Conservation (phyloP, 2,797 vertebrate species). For the Ceyx erithaca region DNA sequence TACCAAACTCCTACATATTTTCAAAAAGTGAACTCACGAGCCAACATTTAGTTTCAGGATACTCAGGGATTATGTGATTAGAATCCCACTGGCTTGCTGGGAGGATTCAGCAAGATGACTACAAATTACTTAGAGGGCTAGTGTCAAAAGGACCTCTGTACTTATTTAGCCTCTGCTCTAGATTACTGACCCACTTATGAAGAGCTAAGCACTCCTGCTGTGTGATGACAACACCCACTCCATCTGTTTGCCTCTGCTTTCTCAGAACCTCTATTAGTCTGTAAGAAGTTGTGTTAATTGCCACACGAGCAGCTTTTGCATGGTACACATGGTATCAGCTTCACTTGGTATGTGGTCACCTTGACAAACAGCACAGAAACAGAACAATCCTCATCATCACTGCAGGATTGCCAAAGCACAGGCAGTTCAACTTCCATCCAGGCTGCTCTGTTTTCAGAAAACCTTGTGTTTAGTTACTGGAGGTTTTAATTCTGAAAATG, state of each 20-base stretch:
- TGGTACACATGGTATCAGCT: not conserved
- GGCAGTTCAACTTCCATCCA: not conserved
- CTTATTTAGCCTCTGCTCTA: slow-evolving; percentile 61
- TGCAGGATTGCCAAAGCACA: not conserved
- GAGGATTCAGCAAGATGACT: slow-evolving; percentile 43
- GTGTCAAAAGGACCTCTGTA: slow-evolving; percentile 50
- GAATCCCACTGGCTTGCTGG: not conserved
- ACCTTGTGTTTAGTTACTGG: not conserved
- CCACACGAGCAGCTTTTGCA: slow-evolving; percentile 12
- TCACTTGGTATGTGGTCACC: not conserved
- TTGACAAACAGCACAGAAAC: not conserved
- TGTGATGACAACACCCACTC: slow-evolving; percentile 45
- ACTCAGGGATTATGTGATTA: slow-evolving; percentile 33
- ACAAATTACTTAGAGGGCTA: slow-evolving; percentile 36
- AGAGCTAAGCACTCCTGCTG: slow-evolving; percentile 53
- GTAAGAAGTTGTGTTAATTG: slow-evolving; percentile 54
- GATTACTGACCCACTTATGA: slow-evolving; percentile 72
- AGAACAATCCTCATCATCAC: not conserved
- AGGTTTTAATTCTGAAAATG: not conserved
- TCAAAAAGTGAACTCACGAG: not conserved
- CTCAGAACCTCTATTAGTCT: slow-evolving; percentile 30
- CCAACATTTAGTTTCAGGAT: slow-evolving; percentile 13
- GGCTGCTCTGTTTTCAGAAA: not conserved
- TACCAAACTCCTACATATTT: accelerated
- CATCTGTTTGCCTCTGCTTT: slow-evolving; percentile 69